phyloP scores from a whole-genome alignment of 2,113 vertebrate genomes.

The Onychorhynchus coronatus region DNA sequence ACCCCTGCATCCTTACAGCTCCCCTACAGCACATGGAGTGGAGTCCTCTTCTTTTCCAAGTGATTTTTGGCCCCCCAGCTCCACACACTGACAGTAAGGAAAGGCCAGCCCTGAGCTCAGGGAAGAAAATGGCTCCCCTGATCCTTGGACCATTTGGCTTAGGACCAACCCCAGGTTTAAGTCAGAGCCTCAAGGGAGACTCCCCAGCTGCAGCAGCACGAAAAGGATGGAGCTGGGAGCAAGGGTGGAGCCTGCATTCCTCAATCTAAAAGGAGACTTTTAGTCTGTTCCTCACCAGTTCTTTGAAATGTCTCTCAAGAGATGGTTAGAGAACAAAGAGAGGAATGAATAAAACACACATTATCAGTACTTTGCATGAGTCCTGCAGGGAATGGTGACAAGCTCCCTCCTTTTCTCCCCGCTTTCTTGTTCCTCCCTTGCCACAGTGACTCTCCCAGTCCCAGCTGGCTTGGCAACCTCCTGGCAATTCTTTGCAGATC shows the following conservation, averaged over 20 bases:
- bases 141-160: conserved; percentile 61
- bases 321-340: conserved; percentile 61
- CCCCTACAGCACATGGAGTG: neutral
- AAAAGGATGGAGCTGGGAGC: conserved; percentile 61
- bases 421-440: conserved; percentile 7
- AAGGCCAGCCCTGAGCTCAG: neutral
- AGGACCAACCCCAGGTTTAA: conserved; percentile 32
- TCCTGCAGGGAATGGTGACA: conserved; percentile 47
- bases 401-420: neutral
- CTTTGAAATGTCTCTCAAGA: conserved; percentile 65
- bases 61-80: neutral
- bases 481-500: neutral
- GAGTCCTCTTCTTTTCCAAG: neutral
- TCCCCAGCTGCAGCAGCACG: conserved; percentile 60
- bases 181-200: conserved; percentile 58
- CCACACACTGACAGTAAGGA: neutral
- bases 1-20: neutral
- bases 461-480: neutral
- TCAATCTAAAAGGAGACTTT: conserved; percentile 62
- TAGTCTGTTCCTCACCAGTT: conserved; percentile 57
- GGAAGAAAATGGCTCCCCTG: conserved; percentile 37
- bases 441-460: neutral
- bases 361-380: conserved; percentile 55
- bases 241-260: conserved; percentile 66
- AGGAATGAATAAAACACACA: conserved; percentile 49